phyloP scores from a whole-genome alignment of 2,113 vertebrate species.

The cat (Felis catus) region F.catus_Fca126_mat1.0 CM031425.1:14804001-14804500 shows the following conservation, averaged over 20 bases:
- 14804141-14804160: not conserved
- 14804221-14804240: not conserved
- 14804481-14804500: not conserved
- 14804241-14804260: conserved; percentile 19
- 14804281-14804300: not conserved
- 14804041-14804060: conserved; percentile 79
- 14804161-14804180: conserved; percentile 54
- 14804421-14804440: not conserved
- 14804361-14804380: not conserved
- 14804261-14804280: not conserved
- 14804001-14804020: conserved; percentile 82
- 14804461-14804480: conserved; percentile 12
- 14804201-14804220: conserved; percentile 39
- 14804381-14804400: not conserved
- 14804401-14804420: not conserved
- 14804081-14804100: conserved; percentile 61
- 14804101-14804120: conserved; percentile 61
- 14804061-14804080: conserved; percentile 57
- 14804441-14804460: not conserved
- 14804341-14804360: not conserved
- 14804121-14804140: conserved; percentile 13
- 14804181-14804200: conserved; percentile 51
- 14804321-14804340: conserved; percentile 7
- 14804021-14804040: conserved; percentile 81
- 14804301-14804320: not conserved